phyloP scores from a whole-genome alignment of 2,113 vertebrate species.

The Ammodytes dubius region DNA sequence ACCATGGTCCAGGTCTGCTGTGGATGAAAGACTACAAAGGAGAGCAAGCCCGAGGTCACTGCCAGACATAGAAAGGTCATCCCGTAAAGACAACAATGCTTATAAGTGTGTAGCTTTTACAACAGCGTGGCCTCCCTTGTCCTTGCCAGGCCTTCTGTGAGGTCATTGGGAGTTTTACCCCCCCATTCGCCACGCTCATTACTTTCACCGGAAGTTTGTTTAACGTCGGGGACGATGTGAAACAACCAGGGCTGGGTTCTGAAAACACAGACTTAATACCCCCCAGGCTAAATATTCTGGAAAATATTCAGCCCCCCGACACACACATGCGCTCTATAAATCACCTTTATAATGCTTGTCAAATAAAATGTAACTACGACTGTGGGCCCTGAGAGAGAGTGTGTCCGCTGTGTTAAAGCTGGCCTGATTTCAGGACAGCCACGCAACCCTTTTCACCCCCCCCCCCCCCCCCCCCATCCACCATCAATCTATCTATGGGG shows the following conservation, averaged over 20 bases:
- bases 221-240: constrained; percentile 65
- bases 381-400: constrained; percentile 69
- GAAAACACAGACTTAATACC: constrained; percentile 73
- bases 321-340: constrained; percentile 84
- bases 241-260: constrained; percentile 63
- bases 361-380: constrained; percentile 84
- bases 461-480: constrained; percentile 14
- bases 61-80: constrained; percentile 55
- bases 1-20: constrained; percentile 5
- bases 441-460: constrained; percentile 11
- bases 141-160: constrained; percentile 57
- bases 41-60: constrained; percentile 44
- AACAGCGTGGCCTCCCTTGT: constrained; percentile 29
- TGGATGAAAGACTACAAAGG: constrained; percentile 27
- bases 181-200: constrained; percentile 70
- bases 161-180: constrained; percentile 53
- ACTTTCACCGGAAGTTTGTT: constrained; percentile 81
- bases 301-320: constrained; percentile 64
- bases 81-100: constrained; percentile 66
- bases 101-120: constrained; percentile 32
- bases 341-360: constrained; percentile 87
- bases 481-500: constrained; percentile 82
- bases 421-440: constrained; percentile 67
- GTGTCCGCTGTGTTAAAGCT: constrained; percentile 75
- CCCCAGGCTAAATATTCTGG: constrained; percentile 76